Conservation (phyloP, 2,113 vertebrate genomes). For the Halichoerus grypus region DNA sequence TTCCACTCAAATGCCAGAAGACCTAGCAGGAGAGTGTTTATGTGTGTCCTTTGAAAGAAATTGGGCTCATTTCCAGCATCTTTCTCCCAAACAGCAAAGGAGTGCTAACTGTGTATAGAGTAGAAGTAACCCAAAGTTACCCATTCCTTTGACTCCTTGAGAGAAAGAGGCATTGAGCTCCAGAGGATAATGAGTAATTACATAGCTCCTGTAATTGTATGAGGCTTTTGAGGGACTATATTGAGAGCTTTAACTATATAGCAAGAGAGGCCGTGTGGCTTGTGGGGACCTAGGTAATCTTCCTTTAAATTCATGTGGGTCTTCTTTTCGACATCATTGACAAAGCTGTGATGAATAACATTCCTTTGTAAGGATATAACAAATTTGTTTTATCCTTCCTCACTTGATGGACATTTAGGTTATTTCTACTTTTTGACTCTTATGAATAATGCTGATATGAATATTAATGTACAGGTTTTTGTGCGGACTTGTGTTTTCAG, state of each 20-base stretch:
- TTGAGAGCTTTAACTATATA: neutral
- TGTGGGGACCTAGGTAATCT: neutral
- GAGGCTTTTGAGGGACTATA: neutral
- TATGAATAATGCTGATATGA: neutral
- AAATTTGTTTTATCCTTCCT: neutral
- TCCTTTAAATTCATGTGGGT: neutral
- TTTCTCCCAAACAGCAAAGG: neutral
- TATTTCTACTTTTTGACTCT: too few relatives aligned
- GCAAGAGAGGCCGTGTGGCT: neutral
- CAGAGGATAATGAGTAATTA: neutral
- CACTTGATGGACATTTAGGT: neutral
- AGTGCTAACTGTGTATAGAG: neutral
- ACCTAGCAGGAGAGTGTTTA: neutral
- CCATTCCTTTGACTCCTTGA: neutral
- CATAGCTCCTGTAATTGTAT: neutral
- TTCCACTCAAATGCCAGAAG: neutral
- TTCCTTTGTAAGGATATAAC: neutral
- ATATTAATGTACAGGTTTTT: neutral
- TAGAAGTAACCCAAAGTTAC: neutral
- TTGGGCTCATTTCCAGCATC: neutral
- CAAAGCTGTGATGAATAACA: neutral
- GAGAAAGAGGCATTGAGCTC: neutral
- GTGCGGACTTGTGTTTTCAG: neutral
- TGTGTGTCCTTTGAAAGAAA: neutral
- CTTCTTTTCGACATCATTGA: neutral